phyloP scores from a whole-genome alignment of 2,797 vertebrate genomes.

The Labroides dimidiatus region DNA sequence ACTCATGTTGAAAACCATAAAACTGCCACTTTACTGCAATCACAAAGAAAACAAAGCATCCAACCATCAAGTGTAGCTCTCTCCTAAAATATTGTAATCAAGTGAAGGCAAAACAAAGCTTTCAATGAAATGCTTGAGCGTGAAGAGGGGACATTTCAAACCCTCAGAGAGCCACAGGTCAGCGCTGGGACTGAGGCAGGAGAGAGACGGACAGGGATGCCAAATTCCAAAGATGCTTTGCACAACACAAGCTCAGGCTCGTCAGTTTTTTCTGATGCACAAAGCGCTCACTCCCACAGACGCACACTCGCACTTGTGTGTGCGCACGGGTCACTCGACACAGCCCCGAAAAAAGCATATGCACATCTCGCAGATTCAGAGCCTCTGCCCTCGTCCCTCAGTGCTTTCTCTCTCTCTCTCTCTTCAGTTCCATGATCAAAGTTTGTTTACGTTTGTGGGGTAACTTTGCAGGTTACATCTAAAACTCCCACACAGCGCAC shows the following conservation, averaged over 20 bases:
- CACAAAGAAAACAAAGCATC: constrained; percentile 55
- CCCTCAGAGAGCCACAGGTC: constrained; percentile 40
- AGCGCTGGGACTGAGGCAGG: constrained; percentile 25
- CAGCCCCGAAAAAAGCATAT: constrained; percentile 31
- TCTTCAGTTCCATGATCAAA: constrained; percentile 61
- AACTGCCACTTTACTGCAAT: constrained; percentile 37
- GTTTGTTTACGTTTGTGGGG: constrained; percentile 76
- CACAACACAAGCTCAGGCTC: constrained; percentile 72
- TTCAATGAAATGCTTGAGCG: constrained; percentile 47
- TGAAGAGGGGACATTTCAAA: constrained; percentile 51
- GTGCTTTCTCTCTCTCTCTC: constrained; percentile 47
- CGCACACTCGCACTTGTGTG: constrained; percentile 38
- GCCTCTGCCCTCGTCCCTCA: constrained; percentile 50
- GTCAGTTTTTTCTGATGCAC: constrained; percentile 59
- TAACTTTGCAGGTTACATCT: constrained; percentile 71
- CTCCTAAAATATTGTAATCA: constrained; percentile 58
- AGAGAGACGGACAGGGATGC: constrained; percentile 38
- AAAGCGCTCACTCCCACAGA: constrained; percentile 60
- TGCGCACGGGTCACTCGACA: constrained; percentile 51
- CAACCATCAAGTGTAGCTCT: constrained; percentile 30
- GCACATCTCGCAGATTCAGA: constrained; percentile 32
- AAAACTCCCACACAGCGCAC: constrained; percentile 67
- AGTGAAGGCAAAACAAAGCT: constrained; percentile 42
- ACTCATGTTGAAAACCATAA: constrained; percentile 40
- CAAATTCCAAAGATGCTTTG: constrained; percentile 81